A percentile compares a stretch with the other conserved stretches of the same genome.
These are phyloP conservation scores for Tetragnatha versicolor DNA, from an alignment of 1,140 invertebrate genomes.

Conservation along the genomic window DNA sequence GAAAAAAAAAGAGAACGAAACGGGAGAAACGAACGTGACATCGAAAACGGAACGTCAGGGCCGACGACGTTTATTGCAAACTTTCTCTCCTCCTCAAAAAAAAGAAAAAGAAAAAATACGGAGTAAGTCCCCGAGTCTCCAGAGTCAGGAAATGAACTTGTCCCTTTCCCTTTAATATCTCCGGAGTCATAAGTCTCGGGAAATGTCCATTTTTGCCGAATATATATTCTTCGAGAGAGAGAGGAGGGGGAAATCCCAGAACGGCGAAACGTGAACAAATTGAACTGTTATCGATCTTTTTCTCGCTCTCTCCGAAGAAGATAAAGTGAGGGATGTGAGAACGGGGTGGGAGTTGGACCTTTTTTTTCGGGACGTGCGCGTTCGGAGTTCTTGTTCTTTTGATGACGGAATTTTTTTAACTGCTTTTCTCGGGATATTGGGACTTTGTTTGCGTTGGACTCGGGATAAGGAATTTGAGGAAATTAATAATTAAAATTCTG, in stretches of 20 bases:
- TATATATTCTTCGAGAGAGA: neutral
- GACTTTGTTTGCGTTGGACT: too few relatives aligned
- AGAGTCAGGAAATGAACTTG: conserved; percentile 29
- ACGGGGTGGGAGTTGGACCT: neutral
- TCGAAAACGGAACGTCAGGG: neutral
- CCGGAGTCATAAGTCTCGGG: conserved; percentile 15
- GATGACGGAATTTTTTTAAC: too few relatives aligned
- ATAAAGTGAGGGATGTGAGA: neutral
- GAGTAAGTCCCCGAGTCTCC: neutral
- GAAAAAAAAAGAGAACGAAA: too few relatives aligned
- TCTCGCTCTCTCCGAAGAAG: neutral
- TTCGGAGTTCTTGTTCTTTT: too few relatives aligned
- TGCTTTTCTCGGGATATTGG: too few relatives aligned
- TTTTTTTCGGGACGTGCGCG: too few relatives aligned
- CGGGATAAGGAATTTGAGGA: too few relatives aligned
- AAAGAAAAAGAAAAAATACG: neutral
- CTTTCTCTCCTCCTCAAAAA: neutral
- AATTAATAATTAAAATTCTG: too few relatives aligned
- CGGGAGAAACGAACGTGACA: neutral
- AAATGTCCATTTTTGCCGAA: neutral
- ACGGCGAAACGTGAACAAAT: conserved; percentile 27
- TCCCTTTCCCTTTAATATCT: conserved; percentile 26
- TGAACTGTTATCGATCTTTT: conserved; percentile 26
- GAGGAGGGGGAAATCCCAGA: neutral
- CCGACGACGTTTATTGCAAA: conserved; percentile 22